Base-by-base conservation (phyloP, 2,888 invertebrate genomes). In the Cataglyphis livida region DNA sequence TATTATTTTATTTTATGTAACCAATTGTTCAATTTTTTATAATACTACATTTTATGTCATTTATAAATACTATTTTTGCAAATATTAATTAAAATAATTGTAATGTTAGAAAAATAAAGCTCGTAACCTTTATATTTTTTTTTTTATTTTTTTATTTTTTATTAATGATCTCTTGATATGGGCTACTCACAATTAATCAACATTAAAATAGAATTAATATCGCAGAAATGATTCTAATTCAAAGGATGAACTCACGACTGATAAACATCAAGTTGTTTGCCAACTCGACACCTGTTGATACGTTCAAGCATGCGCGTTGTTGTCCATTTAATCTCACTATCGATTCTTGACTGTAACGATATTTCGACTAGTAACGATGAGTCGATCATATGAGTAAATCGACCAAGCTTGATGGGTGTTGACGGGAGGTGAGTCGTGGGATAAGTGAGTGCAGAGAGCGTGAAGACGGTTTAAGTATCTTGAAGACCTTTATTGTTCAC, bases 221-320 rank as follows among this genome's bases (percentile, higher is more conserved):
- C n/a, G n/a, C 7, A 51, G n/a, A 51, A n/a, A 51, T 48, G 18
- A 48, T n/a, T 51, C n/a, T 51, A 15, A 51, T 51, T 18, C n/a
- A 7, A 51, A 7, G 48, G n/a, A 51, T 51, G n/a, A 51, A n/a
- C 7, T 68, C n/a, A 10, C 7, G 12, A 51, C 6, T 32, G 0
- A 28, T 32, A n/a, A 66, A n/a, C 48, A 21, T 7, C 35, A 32
- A 35, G 25, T 1, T 28, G 15, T 15, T 61, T 21, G 35, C 65
- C 75, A 65, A 65, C 25, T 54, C 65, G 38, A 38, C 51, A 65
- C 65, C 65, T 65, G 64, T 65, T 64, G 75, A 51, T 65, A 10
- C 15, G 10, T 4, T 61, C n/a, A 35, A 3, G 7, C 62, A 48
- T 25, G 48, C 74, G 74, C 44, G 32, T 25, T 3, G 51, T 21